Conservation (phyloP, 2,888 invertebrate genomes). For the Rosalia funebris region DNA sequence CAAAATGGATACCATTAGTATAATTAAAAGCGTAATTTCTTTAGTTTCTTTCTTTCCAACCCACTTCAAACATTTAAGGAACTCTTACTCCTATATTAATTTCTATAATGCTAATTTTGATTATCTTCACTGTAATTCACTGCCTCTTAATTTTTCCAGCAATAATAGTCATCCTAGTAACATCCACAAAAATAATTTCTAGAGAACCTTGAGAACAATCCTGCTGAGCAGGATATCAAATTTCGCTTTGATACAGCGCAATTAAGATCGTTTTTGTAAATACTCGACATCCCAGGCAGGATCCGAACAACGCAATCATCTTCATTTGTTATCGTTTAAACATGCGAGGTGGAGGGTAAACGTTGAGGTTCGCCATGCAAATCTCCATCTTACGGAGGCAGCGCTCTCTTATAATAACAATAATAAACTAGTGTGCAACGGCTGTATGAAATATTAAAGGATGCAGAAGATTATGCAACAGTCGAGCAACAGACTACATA, state of each 20-base stretch:
- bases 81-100: too few species aligned
- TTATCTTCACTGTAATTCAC: too few species aligned
- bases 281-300: not conserved
- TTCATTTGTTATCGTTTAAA: conserved; percentile 39
- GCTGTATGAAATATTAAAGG: conserved; percentile 5
- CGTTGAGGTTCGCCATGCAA: conserved; percentile 42
- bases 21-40: too few species aligned
- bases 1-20: too few species aligned
- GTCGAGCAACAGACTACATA: not conserved
- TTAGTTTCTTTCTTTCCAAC: too few species aligned
- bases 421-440: conserved; percentile 14
- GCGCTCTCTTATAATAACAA: conserved; percentile 10
- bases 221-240: too few species aligned
- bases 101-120: too few species aligned
- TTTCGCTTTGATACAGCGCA: not conserved
- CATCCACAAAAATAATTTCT: too few species aligned
- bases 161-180: too few species aligned
- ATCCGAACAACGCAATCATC: conserved; percentile 17
- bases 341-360: conserved; percentile 34
- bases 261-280: not conserved
- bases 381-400: conserved; percentile 30
- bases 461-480: conserved; percentile 16
- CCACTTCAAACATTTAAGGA: too few species aligned
- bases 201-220: too few species aligned
- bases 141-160: too few species aligned